phyloP scores from a whole-genome alignment of 2,113 vertebrate species.

The Desmodus rotundus region DNA sequence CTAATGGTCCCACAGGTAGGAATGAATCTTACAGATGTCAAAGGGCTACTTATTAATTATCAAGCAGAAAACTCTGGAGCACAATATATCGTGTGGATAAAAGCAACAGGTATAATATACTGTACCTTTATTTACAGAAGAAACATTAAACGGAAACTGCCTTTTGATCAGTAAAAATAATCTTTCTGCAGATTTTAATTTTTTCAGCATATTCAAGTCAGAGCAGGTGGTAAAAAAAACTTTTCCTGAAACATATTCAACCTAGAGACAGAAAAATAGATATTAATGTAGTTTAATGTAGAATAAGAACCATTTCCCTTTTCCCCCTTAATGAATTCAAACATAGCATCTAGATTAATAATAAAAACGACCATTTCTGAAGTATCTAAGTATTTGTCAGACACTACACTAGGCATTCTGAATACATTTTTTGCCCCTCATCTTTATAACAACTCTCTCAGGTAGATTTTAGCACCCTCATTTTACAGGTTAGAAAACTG shows the following conservation, averaged over 20 bases:
- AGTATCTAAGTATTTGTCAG: background rate
- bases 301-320: background rate
- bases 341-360: background rate
- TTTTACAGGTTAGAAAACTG: slow-evolving; percentile 10
- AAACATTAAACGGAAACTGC: slow-evolving; percentile 72
- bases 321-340: background rate
- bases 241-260: slow-evolving; percentile 87
- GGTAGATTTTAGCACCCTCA: background rate
- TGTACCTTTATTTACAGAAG: slow-evolving; percentile 75
- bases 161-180: slow-evolving; percentile 88
- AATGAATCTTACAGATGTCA: slow-evolving; percentile 11
- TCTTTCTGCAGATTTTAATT: slow-evolving; percentile 90
- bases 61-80: background rate
- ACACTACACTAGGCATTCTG: background rate
- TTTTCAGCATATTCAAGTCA: slow-evolving; percentile 72
- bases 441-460: background rate
- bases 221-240: slow-evolving; percentile 88
- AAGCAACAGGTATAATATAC: background rate
- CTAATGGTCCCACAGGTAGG: background rate
- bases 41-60: background rate
- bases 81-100: background rate
- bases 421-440: fast-evolving
- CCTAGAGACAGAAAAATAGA: slow-evolving; percentile 79
- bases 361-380: background rate
- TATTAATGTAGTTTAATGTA: background rate